Evolutionary conservation across 2,888 invertebrate genomes (phyloP), one percentile per base, ranked within the genome.

Genomic region (Galeruca laticollis): DNA sequence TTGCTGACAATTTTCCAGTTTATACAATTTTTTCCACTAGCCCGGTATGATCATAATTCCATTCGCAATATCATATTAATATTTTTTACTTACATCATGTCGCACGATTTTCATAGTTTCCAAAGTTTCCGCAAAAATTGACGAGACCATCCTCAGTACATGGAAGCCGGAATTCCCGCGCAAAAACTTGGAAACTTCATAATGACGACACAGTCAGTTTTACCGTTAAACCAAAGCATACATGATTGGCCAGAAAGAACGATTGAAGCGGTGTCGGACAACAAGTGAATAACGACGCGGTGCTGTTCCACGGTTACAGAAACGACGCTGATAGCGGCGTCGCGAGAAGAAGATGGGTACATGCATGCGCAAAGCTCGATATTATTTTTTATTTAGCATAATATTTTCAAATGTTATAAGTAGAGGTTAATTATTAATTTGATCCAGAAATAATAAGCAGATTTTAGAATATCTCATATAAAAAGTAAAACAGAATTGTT

Each of bases 261-360:
- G 68, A 37, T 65, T 60, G 47, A 61, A 68, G 68, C 64, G 73
- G 69, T 60, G 72, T 72, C 73, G 73, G 68, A 75, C 75, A 73
- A 73, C 75, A 73, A 75, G 75, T 75, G 73, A 73, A 56, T 65
- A 68, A 57, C 72, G 72, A 64, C 60, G 71, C 68, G 31, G 47
- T 33, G 63, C 49, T 26, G 2, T 54, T 54, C 54, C 21, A 31
- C 56, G 18, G 60, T 26, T 49, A 21, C n/a, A 20, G 60, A 47
- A 52, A 40, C 65, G 65, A 66, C 68, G 69, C 69, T 66, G 33
- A 47, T 31, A 35, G 40, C 65, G 57, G 65, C 65, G 65, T 59
- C 65, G 68, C 60, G 49, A 35, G 43, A 60, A 10, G 52, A 37
- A 26, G 21, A 15, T 13, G 40, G 26, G 43, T 37, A 35, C 11